Conservation (phyloP, 2,797 vertebrate genomes). For the Lophotriccus pileatus region DNA sequence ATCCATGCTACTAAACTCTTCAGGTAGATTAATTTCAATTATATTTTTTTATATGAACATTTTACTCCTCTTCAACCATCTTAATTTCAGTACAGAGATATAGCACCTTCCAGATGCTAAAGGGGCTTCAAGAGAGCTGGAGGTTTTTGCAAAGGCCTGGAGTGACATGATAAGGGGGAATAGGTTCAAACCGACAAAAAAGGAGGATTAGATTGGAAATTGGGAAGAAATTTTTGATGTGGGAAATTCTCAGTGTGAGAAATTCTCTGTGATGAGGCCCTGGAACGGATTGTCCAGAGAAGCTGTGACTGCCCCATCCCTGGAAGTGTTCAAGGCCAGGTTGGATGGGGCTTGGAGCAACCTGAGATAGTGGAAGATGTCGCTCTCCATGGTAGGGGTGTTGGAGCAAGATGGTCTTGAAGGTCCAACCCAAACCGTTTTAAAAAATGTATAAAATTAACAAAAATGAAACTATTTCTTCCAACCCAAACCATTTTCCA, state of each 20-base stretch:
- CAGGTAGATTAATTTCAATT: neutral
- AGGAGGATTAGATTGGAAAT: neutral
- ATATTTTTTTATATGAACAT: neutral
- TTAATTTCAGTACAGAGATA: neutral
- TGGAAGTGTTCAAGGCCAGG: neutral
- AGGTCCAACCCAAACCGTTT: neutral
- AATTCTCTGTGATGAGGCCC: no score
- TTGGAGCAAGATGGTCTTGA: neutral
- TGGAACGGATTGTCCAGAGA: neutral
- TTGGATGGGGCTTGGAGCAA: rapidly evolving
- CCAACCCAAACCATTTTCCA: neutral
- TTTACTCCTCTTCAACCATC: neutral
- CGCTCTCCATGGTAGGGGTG: no score
- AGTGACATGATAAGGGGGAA: neutral
- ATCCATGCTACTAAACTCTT: neutral
- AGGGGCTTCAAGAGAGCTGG: neutral
- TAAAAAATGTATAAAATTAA: neutral
- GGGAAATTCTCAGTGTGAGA: neutral
- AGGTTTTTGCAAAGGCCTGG: neutral
- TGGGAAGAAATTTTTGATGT: neutral
- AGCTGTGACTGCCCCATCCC: neutral
- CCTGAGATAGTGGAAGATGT: no score
- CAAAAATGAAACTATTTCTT: rapidly evolving
- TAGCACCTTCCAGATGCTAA: neutral
- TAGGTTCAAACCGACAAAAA: neutral